These are phyloP conservation scores for Pimpla rufipes DNA, from an alignment of 2,888 invertebrate species.

Conservation along the genomic window DNA sequence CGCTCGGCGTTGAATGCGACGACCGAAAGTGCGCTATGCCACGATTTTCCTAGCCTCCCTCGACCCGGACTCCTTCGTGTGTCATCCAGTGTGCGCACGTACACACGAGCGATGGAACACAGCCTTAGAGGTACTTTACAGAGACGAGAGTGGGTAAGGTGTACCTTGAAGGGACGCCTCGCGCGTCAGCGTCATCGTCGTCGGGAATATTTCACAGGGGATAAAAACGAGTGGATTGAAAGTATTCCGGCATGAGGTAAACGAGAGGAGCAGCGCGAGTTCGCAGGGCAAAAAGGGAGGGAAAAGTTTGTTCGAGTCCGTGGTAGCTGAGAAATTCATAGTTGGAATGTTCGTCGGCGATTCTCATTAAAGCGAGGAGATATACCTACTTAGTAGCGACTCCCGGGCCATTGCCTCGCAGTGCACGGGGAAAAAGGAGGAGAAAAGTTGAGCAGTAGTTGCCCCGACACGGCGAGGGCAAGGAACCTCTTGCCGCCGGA, in stretches of 20 bases:
- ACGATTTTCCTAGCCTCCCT: slow-evolving; percentile 13
- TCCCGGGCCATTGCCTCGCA: slow-evolving; percentile 46
- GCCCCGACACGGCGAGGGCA: not conserved
- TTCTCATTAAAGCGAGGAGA: slow-evolving; percentile 62
- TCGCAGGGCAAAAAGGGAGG: not conserved
- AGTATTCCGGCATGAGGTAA: slow-evolving; percentile 9
- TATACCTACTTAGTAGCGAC: slow-evolving; percentile 47
- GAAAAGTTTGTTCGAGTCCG: slow-evolving; percentile 22
- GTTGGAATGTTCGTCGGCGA: slow-evolving; percentile 56
- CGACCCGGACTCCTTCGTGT: slow-evolving; percentile 2
- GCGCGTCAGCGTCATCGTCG: not conserved
- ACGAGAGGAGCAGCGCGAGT: slow-evolving; percentile 10
- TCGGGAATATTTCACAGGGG: not conserved
- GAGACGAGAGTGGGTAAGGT: slow-evolving; percentile 20
- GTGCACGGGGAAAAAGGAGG: slow-evolving; percentile 21
- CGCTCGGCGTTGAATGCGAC: slow-evolving; percentile 22
- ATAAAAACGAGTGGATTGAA: slow-evolving; percentile 30
- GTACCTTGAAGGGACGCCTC: slow-evolving; percentile 25
- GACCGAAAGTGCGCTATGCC: slow-evolving; percentile 45
- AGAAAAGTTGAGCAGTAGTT: slow-evolving; percentile 38
- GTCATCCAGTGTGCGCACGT: not conserved
- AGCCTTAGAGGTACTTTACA: slow-evolving; percentile 25
- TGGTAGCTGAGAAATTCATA: slow-evolving; percentile 47
- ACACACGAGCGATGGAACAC: not conserved
- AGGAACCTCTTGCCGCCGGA: slow-evolving; percentile 47